These are phyloP conservation scores for Catharus ustulatus DNA, from an alignment of 2,797 vertebrate genomes.

Conservation along the genomic window DNA sequence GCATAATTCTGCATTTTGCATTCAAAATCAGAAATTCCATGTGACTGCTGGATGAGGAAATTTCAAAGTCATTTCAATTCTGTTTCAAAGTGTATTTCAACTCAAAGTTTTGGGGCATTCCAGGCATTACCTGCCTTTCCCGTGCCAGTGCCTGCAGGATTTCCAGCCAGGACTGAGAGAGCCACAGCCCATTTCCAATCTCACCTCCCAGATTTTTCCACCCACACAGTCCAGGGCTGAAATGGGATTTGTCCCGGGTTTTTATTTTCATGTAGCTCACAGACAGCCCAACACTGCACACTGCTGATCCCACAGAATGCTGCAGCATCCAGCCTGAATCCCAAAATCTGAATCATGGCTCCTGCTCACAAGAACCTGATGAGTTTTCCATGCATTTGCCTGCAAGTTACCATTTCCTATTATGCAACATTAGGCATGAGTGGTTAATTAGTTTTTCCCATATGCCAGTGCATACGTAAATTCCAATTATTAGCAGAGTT, in stretches of 20 bases:
- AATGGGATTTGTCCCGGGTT: not conserved
- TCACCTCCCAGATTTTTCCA: not conserved
- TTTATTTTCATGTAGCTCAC: not conserved
- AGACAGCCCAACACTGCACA: not conserved
- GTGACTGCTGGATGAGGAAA: not conserved
- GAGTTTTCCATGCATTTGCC: not conserved
- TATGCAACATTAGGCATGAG: not conserved
- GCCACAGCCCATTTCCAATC: not conserved
- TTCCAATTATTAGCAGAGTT: constrained; percentile 18
- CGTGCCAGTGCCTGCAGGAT: not conserved
- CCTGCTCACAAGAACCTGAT: not conserved
- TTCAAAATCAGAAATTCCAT: not conserved
- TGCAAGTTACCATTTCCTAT: not conserved
- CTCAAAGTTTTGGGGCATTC: accelerated
- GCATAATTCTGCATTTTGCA: not conserved
- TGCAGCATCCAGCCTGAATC: not conserved
- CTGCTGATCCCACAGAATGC: not conserved
- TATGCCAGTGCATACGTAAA: not conserved
- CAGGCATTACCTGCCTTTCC: not conserved
- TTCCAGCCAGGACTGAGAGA: not conserved
- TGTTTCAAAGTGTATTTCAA: not conserved
- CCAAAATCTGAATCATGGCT: not conserved
- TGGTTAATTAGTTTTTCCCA: constrained; percentile 37
- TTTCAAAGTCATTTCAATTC: not conserved
- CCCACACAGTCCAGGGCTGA: not conserved